Evolutionary conservation across 2,888 invertebrate genomes (phyloP).

Genomic region (Mayetiola destructor): DNA sequence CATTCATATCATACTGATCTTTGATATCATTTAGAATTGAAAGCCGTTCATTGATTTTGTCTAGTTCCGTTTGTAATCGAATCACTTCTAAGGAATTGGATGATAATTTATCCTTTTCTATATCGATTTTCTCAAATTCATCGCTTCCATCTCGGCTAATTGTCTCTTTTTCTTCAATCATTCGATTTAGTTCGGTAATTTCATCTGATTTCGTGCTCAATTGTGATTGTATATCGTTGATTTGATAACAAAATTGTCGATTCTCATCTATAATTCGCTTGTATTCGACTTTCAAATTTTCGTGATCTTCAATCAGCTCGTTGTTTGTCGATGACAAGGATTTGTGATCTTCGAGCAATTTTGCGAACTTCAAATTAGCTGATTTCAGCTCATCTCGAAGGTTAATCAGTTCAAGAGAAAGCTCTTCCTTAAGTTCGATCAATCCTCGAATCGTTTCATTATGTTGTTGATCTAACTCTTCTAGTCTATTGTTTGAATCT

Average conservation of each 20-base stretch:
- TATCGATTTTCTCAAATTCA: conserved; percentile 16
- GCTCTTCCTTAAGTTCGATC: conserved; percentile 39
- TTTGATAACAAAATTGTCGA: conserved; percentile 33
- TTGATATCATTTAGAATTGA: conserved; percentile 6
- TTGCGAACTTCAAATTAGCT: conserved; percentile 24
- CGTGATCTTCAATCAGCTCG: conserved; percentile 21
- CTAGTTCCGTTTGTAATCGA: conserved; percentile 22
- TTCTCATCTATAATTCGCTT: conserved; percentile 30
- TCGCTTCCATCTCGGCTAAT: conserved; percentile 21
- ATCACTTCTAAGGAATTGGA: conserved; percentile 22
- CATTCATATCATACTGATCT: conserved; percentile 9
- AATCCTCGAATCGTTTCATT: conserved; percentile 50
- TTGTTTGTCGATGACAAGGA: conserved; percentile 23
- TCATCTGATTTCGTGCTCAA: conserved; percentile 17
- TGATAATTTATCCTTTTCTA: conserved; percentile 25
- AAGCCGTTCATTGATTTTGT: conserved; percentile 16
- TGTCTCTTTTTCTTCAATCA: conserved; percentile 24
- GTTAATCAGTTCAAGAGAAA: conserved; percentile 34
- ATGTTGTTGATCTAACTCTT: conserved; percentile 60
- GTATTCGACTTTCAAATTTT: not conserved
- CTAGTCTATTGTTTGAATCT: conserved; percentile 42
- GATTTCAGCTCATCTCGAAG: conserved; percentile 26
- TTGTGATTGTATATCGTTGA: conserved; percentile 35
- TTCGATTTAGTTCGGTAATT: conserved; percentile 25
- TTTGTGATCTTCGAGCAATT: conserved; percentile 17